These are phyloP conservation scores for Drosophila histrio DNA, from an alignment of 2,888 invertebrate genomes.

Conservation along the genomic window DNA sequence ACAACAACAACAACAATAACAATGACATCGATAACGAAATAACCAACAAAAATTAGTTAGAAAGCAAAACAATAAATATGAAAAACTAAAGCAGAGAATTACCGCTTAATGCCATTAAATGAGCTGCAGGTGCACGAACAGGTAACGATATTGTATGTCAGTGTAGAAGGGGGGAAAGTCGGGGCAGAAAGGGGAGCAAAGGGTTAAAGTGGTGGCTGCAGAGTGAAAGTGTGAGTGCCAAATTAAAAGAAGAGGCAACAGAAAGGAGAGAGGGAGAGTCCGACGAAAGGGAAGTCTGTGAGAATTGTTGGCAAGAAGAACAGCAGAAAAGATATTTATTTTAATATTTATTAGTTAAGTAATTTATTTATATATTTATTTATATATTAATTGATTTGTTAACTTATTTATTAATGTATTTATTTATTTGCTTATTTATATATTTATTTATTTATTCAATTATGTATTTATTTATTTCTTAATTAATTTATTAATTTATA, in stretches of 20 bases:
- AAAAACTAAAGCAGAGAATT: constrained; percentile 44
- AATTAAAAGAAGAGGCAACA: not conserved
- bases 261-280: not conserved
- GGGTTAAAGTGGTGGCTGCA: not conserved
- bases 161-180: not conserved
- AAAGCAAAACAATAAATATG: constrained; percentile 50
- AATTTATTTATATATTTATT: too few species aligned
- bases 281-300: too few species aligned
- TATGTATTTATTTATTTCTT: too few species aligned
- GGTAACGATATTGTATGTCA: not conserved
- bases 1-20: not conserved
- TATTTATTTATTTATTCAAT: too few species aligned
- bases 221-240: constrained; percentile 27
- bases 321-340: too few species aligned
- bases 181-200: not conserved
- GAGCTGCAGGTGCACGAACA: constrained; percentile 44
- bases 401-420: too few species aligned
- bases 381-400: too few species aligned
- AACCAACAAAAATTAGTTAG: constrained; percentile 44
- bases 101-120: constrained; percentile 47
- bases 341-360: too few species aligned
- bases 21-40: constrained; percentile 5
- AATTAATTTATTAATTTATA: too few species aligned
- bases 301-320: too few species aligned
- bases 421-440: too few species aligned